Evolutionary conservation across 2,113 vertebrate genomes (phyloP).

Genomic region (Suricata suricatta): DNA sequence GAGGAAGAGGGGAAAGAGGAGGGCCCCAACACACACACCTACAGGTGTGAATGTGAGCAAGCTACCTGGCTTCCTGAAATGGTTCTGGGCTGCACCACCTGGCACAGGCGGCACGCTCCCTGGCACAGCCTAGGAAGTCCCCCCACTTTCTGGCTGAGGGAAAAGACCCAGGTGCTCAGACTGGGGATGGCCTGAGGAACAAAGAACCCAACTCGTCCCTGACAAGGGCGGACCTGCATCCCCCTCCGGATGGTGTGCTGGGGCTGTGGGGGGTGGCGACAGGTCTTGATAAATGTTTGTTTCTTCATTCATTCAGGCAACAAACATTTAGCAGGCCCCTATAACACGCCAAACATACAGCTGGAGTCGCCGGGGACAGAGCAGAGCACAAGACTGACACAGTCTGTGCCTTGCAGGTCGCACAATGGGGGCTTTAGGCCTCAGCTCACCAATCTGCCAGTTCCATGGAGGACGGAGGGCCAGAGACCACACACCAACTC

Average conservation of each 20-base stretch:
- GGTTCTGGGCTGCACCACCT: not conserved
- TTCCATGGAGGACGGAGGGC: not conserved
- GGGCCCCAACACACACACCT: not conserved
- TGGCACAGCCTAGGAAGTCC: not conserved
- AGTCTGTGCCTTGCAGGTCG: not conserved
- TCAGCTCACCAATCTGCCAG: not conserved
- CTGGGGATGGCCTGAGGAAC: not conserved
- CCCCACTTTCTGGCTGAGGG: not conserved
- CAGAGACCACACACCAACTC: not conserved
- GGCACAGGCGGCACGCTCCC: not conserved
- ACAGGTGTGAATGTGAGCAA: not conserved
- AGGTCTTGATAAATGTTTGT: not conserved
- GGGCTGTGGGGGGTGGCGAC: accelerated
- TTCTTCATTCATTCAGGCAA: not conserved
- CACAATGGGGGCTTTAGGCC: not conserved
- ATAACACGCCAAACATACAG: not conserved
- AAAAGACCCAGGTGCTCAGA: not conserved
- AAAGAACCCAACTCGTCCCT: not conserved
- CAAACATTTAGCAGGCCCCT: not conserved
- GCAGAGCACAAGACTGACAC: not conserved
- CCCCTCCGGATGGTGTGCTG: not conserved
- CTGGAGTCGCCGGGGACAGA: not conserved
- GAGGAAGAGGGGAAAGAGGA: not conserved
- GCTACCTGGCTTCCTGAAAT: not conserved
- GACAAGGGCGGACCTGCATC: not conserved